These are phyloP conservation scores for Phocoena phocoena DNA, from an alignment of 2,113 vertebrate species.

Conservation along the genomic window DNA sequence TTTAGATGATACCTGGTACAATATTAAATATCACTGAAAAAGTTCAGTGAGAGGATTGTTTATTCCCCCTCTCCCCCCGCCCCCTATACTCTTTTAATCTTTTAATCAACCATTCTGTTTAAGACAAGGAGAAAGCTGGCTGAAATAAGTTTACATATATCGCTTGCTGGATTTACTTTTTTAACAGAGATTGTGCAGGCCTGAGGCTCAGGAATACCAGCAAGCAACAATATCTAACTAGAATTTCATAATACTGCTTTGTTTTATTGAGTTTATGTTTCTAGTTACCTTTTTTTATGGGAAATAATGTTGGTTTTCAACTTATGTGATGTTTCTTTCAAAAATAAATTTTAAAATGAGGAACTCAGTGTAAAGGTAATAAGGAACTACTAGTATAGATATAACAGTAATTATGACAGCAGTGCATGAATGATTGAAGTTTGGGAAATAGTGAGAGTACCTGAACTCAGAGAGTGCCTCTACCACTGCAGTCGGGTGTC, in stretches of 20 bases:
- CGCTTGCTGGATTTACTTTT: neutral
- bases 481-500: neutral
- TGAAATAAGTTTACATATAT: neutral
- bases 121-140: neutral
- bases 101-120: neutral
- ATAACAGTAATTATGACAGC: neutral
- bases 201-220: neutral
- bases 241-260: neutral
- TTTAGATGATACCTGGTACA: neutral
- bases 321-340: neutral
- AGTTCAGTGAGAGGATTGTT: neutral
- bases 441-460: neutral
- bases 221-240: neutral
- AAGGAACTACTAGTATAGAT: neutral
- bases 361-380: neutral
- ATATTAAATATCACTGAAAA: neutral
- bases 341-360: neutral
- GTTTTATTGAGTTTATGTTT: slow-evolving; percentile 15
- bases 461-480: neutral
- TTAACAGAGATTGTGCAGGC: neutral
- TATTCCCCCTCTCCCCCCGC: too few species aligned
- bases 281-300: neutral
- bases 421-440: neutral
- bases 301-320: neutral
- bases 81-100: neutral